phyloP scores from a whole-genome alignment of 2,113 vertebrate genomes.

The Podarcis raffonei region DNA sequence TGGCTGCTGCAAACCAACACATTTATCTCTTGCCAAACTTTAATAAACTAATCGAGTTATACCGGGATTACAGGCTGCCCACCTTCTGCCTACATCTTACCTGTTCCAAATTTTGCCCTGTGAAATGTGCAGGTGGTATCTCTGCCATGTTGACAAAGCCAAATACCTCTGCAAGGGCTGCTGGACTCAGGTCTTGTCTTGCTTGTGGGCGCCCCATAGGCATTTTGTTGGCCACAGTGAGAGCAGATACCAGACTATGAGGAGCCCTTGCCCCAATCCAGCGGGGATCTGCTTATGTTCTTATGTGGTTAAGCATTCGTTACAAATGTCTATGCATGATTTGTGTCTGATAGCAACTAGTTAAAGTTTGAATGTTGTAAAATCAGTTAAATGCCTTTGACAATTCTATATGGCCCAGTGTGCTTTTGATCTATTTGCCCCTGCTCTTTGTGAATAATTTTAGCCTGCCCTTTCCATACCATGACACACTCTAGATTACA shows the following conservation, averaged over 20 bases:
- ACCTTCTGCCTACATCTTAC: background rate
- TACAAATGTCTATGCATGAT: background rate
- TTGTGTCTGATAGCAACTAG: background rate
- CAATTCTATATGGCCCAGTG: background rate
- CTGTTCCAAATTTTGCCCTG: background rate
- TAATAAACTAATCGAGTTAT: background rate
- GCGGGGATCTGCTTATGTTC: too few species aligned
- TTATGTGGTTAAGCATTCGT: background rate
- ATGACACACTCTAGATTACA: too few species aligned
- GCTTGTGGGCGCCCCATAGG: too few species aligned
- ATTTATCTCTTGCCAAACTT: background rate
- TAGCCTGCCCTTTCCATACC: too few species aligned
- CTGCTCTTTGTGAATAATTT: background rate
- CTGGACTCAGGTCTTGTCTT: too few species aligned
- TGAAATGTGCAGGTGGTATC: background rate
- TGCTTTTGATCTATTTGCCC: background rate
- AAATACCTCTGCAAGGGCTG: too few species aligned
- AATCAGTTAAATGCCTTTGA: background rate
- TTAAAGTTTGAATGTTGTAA: background rate
- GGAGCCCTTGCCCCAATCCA: too few species aligned
- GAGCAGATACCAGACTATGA: too few species aligned
- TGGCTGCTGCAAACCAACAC: background rate
- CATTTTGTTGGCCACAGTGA: too few species aligned
- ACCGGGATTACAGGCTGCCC: background rate
- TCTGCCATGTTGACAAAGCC: background rate